Evolutionary conservation across 1,140 invertebrate species (phyloP), one percentile per base, ranked within the genome.

Genomic region (Scaptomyza montana): DNA sequence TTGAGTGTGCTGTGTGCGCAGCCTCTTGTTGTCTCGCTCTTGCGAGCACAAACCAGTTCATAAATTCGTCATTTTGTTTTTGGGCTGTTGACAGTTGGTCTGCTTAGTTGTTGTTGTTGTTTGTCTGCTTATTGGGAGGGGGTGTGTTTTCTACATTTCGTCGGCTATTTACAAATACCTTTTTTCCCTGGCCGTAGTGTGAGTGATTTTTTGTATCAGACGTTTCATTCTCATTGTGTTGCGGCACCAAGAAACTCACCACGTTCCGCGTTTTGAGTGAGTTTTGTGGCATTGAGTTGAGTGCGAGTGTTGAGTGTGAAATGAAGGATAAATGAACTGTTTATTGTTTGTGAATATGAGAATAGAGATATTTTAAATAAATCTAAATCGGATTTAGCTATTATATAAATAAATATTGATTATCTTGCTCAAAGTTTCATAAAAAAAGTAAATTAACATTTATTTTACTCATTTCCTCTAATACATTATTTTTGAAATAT

Each of bases 41-140:
- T 13, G 57, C 78, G 55, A 70, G 65, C 79, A 60, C 71, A 70
- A 78, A 75, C 78, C 74, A 89, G 80, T 85, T 89, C 84, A 91
- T 91, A 89, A 91, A 91, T 91, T 91, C 89, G 81, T 90, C 89
- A 90, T 91, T 91, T 91, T 91, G 89, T 90, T 91, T 90, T 90
- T 80, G 51, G 62, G 62, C 74, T 87, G 89, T 84, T 91, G 89
- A 91, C 89, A 91, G 89, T 89, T 87, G 77, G 69, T 78, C 74
- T 69, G 74, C 53, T 67, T 72, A 66, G 73, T 12, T 68, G 59
- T 65, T 54, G 74, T 70, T 74, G 64, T 19, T 28, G 56, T 55
- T 33, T 36, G 39, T 30, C 21, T 51, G 30, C 0, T 13, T 46
- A 9, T 33, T 61, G 53, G 68, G 81, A 43, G 56, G 63, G 68